These are phyloP conservation scores for Fragum whitleyi DNA, from an alignment of 2,888 invertebrate genomes.

Conservation along the genomic window DNA sequence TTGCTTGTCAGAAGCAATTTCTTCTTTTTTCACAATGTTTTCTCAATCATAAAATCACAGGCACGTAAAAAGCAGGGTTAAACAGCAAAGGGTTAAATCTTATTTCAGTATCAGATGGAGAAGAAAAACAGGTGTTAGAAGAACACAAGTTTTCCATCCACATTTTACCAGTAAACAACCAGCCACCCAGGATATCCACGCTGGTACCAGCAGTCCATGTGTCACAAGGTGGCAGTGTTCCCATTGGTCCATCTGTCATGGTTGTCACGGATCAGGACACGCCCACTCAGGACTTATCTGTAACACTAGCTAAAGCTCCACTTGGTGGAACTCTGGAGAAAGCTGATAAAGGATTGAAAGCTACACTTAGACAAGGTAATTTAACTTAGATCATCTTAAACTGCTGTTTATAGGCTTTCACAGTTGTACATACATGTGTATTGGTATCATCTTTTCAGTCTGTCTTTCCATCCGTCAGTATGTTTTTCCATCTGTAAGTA, in stretches of 20 bases:
- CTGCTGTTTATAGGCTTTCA: too few species aligned
- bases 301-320: slow-evolving; percentile 73
- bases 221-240: slow-evolving; percentile 72
- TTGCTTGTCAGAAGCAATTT: too few species aligned
- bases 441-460: too few species aligned
- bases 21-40: too few species aligned
- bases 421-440: too few species aligned
- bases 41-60: too few species aligned
- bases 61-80: too few species aligned
- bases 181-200: slow-evolving; percentile 73
- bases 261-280: slow-evolving; percentile 79
- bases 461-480: too few species aligned
- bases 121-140: slow-evolving; percentile 54
- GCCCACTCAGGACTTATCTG: slow-evolving; percentile 64
- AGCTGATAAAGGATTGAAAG: slow-evolving; percentile 57
- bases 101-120: slow-evolving; percentile 75
- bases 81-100: too few species aligned
- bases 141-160: slow-evolving; percentile 78
- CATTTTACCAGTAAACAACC: slow-evolving; percentile 81
- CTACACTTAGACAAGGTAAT: slow-evolving; percentile 61
- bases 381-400: background rate
- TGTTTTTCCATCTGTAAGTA: too few species aligned
- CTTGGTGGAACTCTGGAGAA: slow-evolving; percentile 74
- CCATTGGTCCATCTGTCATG: slow-evolving; percentile 71
- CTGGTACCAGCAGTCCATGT: slow-evolving; percentile 68